phyloP scores from a whole-genome alignment of 2,888 invertebrate genomes.

The Nephrotoma flavescens region DNA sequence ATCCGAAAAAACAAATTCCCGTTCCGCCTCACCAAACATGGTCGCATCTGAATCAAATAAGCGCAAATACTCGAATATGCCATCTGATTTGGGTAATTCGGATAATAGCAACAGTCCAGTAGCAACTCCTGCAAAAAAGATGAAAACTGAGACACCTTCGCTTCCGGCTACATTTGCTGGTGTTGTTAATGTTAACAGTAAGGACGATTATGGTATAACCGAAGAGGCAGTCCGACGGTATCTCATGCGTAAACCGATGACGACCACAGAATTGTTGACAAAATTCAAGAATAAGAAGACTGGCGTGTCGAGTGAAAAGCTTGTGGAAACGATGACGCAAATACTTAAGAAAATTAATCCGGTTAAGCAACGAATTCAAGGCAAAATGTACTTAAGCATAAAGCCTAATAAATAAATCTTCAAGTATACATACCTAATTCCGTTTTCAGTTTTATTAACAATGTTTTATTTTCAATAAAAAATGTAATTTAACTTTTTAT shows the following conservation, averaged over 20 bases:
- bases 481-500: neutral
- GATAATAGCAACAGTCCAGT: constrained; percentile 30
- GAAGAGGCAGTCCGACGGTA: constrained; percentile 92
- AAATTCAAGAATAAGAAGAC: constrained; percentile 93
- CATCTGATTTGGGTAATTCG: constrained; percentile 28
- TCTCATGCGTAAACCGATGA: constrained; percentile 93
- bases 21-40: constrained; percentile 33
- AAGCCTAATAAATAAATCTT: constrained; percentile 32
- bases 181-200: constrained; percentile 25
- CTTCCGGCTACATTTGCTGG: constrained; percentile 29
- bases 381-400: constrained; percentile 86
- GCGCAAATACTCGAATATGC: constrained; percentile 25
- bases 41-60: constrained; percentile 20
- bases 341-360: constrained; percentile 92
- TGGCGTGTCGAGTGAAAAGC: constrained; percentile 75
- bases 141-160: constrained; percentile 25
- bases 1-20: constrained; percentile 24
- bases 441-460: neutral
- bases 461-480: neutral
- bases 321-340: constrained; percentile 87
- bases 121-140: constrained; percentile 28
- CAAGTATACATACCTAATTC: neutral
- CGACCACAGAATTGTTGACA: constrained; percentile 85
- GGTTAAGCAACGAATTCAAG: constrained; percentile 78
- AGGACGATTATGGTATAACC: constrained; percentile 68